Evolutionary conservation across 2,888 invertebrate species (phyloP), one percentile per base, ranked within the genome.

Genomic region (Stenurella melanura): DNA sequence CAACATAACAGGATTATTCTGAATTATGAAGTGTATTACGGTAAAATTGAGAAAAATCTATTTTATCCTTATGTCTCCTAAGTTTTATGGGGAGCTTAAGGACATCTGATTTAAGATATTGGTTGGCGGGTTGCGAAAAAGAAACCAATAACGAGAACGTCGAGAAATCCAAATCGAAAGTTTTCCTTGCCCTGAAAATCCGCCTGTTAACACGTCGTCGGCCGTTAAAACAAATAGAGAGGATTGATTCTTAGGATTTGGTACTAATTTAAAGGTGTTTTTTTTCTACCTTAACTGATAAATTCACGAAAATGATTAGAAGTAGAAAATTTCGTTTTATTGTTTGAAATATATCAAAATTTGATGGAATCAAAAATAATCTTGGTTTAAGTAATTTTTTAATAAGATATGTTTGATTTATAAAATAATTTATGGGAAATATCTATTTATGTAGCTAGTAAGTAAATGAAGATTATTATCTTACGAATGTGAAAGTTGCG

Each of bases 151-250:
- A 80, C 82, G 81, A 78, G 77, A 73, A 75, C 42, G 61, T 69
- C 73, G 82, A 80, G 82, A 81, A 81, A 82, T 82, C 74, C 74
- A 73, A 80, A 78, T 71, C 74, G 67, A 64, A 76, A 72, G 77
- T 80, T 80, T 78, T 76, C 80, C 71, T 75, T 67, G 70, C 64
- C 56, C 56, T 60, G 42, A 38, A 66, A 68, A 74, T 76, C 30
- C 54, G 12, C 26, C 7, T 67, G 74, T 75, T 75, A 75, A 78
- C 73, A 73, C 69, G 64, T 73, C 64, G 63, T 54, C 61, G 26
- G 61, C 18, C n/a, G 26, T 26, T 60, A 50, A 60, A 60, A 21
- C 30, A 60, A 26, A 60, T 60, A 60, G 11, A 60, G 21, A n/a
- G 21, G 15, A 26, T 21, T 30, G 60, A 58, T 21, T 58, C 21